These are phyloP conservation scores for Muricea muricata DNA, from an alignment of 92 coral and sea anemone species.

Conservation along the genomic window DNA sequence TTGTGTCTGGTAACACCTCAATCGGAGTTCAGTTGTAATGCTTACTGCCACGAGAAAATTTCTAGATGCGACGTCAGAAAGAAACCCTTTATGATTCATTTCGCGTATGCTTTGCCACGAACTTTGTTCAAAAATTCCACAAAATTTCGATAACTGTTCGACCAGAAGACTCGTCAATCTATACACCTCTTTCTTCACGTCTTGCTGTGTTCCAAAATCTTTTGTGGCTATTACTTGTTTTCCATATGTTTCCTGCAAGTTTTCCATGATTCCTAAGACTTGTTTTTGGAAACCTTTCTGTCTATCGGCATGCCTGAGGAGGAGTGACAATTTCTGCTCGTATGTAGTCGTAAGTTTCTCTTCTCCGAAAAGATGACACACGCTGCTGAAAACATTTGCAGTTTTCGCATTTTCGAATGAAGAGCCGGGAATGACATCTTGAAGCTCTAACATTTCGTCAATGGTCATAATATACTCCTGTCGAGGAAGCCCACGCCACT, in stretches of 20 bases:
- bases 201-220: slow-evolving; percentile 31
- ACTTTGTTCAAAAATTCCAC: no score
- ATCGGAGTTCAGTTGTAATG: no score
- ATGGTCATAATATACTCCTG: slow-evolving; percentile 9
- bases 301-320: neutral
- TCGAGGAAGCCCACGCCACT: neutral
- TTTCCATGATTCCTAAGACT: neutral
- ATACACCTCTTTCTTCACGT: slow-evolving; percentile 34
- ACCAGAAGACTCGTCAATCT: slow-evolving; percentile 16
- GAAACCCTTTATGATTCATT: no score
- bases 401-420: slow-evolving; percentile 16
- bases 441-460: slow-evolving; percentile 1
- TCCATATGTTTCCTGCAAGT: neutral
- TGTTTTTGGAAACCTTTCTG: slow-evolving; percentile 15
- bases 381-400: slow-evolving; percentile 30
- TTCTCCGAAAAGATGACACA: slow-evolving; percentile 22
- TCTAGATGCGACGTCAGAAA: no score
- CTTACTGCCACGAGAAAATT: no score
- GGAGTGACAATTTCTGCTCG: slow-evolving; percentile 1
- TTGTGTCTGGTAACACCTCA: no score
- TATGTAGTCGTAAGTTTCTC: neutral
- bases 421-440: slow-evolving; percentile 2
- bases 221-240: no score
- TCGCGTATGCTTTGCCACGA: no score
- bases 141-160: neutral